These are phyloP conservation scores for Conistra vaccinii DNA, from an alignment of 2,888 invertebrate genomes.

Conservation along the genomic window DNA sequence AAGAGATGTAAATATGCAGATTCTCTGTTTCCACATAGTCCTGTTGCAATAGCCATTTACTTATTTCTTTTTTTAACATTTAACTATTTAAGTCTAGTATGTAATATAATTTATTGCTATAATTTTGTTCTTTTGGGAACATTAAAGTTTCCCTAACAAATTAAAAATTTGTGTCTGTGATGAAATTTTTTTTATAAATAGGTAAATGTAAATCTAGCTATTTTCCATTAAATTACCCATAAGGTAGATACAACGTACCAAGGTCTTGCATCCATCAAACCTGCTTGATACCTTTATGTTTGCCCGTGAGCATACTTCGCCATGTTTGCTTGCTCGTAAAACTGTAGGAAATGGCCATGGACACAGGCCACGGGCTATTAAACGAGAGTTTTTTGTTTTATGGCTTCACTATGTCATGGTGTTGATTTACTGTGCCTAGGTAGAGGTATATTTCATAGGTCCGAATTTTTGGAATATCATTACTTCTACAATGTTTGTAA, in stretches of 20 bases:
- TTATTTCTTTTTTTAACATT: no score
- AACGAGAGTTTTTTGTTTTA: constrained; percentile 63
- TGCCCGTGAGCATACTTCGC: constrained; percentile 34
- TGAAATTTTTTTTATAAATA: no score
- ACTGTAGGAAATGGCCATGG: constrained; percentile 51
- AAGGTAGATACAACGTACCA: background rate
- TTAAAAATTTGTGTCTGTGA: no score
- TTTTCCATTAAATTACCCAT: background rate
- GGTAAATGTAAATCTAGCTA: background rate
- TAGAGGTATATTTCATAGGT: no score
- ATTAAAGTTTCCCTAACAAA: background rate
- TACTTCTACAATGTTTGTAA: no score
- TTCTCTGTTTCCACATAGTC: no score
- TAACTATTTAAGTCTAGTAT: no score
- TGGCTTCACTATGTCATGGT: constrained; percentile 56
- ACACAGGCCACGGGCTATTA: constrained; percentile 60
- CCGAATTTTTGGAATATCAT: no score
- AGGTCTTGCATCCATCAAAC: constrained; percentile 32
- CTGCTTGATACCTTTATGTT: constrained; percentile 34
- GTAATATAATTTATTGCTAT: no score
- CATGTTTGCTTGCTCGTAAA: constrained; percentile 62
- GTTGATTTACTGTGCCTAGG: constrained; percentile 9
- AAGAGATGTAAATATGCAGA: no score
- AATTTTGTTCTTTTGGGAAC: background rate
- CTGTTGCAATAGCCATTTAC: no score